A percentile compares a stretch with the other conserved stretches of the same genome.
phyloP scores from a whole-genome alignment of 2,888 invertebrate species.

The Tanypteryx hageni region DNA sequence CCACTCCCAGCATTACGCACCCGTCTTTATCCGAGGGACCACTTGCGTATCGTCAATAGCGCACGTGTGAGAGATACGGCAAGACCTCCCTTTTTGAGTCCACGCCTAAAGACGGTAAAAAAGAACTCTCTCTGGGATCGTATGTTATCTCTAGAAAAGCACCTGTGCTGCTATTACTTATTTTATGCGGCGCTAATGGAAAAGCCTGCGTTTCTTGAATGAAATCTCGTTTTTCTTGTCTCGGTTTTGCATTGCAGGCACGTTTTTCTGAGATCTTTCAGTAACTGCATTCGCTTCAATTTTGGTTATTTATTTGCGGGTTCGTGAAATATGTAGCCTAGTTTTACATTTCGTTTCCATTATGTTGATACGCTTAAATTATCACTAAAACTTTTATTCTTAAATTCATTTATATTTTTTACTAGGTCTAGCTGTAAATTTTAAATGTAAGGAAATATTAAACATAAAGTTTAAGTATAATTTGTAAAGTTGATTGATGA shows the following conservation, averaged over 20 bases:
- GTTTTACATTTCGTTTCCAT: too few species aligned
- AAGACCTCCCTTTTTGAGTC: neutral
- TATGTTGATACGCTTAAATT: too few species aligned
- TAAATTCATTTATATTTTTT: too few species aligned
- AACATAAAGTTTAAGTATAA: too few species aligned
- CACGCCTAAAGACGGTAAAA: neutral
- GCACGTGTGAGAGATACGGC: neutral
- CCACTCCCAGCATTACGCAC: constrained; percentile 32
- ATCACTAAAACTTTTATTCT: too few species aligned
- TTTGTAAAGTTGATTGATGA: too few species aligned
- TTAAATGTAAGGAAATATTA: too few species aligned
- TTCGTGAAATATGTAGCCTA: too few species aligned
- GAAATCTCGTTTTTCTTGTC: neutral
- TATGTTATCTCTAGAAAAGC: neutral
- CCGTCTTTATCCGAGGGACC: neutral
- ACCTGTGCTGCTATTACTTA: neutral
- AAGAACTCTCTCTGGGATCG: neutral
- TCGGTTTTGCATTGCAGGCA: neutral
- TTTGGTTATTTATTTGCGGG: too few species aligned
- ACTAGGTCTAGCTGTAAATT: too few species aligned
- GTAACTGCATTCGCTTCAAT: neutral
- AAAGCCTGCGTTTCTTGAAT: neutral
- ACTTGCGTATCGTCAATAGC: neutral
- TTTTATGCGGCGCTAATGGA: neutral
- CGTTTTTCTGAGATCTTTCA: neutral